Base-by-base conservation (phyloP, 1,140 invertebrate genomes). In the Geopemphigus sp. region DNA sequence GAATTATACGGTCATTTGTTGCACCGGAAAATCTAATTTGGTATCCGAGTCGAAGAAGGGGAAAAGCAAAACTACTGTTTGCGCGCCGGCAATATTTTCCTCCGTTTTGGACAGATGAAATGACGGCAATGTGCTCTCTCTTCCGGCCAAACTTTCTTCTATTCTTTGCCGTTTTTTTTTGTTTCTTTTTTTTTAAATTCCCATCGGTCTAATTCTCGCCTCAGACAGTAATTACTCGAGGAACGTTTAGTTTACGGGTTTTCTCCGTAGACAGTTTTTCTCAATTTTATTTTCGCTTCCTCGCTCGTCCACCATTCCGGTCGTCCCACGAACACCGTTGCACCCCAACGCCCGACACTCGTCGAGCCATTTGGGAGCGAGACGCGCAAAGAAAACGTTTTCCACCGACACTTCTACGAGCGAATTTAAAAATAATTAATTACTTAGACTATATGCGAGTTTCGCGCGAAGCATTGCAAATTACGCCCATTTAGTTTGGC, bases 191-290 rank as follows among this genome's bases (percentile, higher is more conserved):
- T 63, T 78, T 63, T 22, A 26, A 61, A 78, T 47, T 78, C 57
- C 74, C 74, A 63, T 61, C 17, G 56, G 74, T 61, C 74, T 78
- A 78, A 78, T 78, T 78, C 53, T 57, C 54, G 56, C 64, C 66
- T 68, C 45, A 59, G 64, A 70, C 80, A 80, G 53, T 80, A 80
- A 70, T 80, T 80, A 68, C 80, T 80, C 57, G 66, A 70, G 56
- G 26, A 80, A 57, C 68, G 68, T 80, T 68, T 80, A 56, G 64
- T 80, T 70, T 72, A 56, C 64, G 15, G 50, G 53, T 72, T 72
- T 72, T 15, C 64, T 72, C 45, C 22, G 24, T 32, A 24, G 64
- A 56, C 68, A 45, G 53, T 80, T 72, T 57, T 72, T 80, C 66
- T 68, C 26, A 80, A 72, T 72, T 72, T 29, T 47, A 17, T 39